Percentiles rank a stretch among this genome's conserved stretches.
Conservation (phyloP, 2,888 invertebrate species). For the Chelonus formosanus region DNA sequence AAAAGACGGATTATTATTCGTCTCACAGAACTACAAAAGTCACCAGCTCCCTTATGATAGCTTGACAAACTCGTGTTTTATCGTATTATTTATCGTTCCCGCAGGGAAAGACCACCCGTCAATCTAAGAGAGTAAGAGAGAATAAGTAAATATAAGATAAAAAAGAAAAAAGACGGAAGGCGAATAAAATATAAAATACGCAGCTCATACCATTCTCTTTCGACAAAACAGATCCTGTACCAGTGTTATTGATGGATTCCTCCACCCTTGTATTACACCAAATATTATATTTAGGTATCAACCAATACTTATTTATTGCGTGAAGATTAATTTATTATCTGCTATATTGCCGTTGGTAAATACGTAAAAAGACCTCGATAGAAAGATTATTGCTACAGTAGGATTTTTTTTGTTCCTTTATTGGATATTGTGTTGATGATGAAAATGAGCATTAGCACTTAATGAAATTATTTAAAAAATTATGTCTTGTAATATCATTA, state of each 20-base stretch:
- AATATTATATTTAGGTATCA: slow-evolving; percentile 50
- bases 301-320: slow-evolving; percentile 63
- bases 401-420: no score
- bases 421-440: no score
- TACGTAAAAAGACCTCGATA: no score
- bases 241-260: slow-evolving; percentile 64
- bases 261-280: slow-evolving; percentile 54
- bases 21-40: slow-evolving; percentile 34
- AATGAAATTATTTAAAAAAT: slow-evolving; percentile 4
- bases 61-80: slow-evolving; percentile 65
- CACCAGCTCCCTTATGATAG: slow-evolving; percentile 54
- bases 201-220: slow-evolving; percentile 30
- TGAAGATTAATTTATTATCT: slow-evolving; percentile 57
- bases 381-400: no score
- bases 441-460: no score
- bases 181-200: slow-evolving; percentile 36
- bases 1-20: slow-evolving; percentile 28
- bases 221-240: slow-evolving; percentile 30
- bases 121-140: slow-evolving; percentile 21
- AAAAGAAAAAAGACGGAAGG: slow-evolving; percentile 9
- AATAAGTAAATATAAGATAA: slow-evolving; percentile 2
- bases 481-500: slow-evolving; percentile 9
- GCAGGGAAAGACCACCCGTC: slow-evolving; percentile 48
- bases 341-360: no score
- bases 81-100: slow-evolving; percentile 64